Evolutionary conservation across 2,888 invertebrate species (phyloP).

Genomic region (Girardia tigrina): DNA sequence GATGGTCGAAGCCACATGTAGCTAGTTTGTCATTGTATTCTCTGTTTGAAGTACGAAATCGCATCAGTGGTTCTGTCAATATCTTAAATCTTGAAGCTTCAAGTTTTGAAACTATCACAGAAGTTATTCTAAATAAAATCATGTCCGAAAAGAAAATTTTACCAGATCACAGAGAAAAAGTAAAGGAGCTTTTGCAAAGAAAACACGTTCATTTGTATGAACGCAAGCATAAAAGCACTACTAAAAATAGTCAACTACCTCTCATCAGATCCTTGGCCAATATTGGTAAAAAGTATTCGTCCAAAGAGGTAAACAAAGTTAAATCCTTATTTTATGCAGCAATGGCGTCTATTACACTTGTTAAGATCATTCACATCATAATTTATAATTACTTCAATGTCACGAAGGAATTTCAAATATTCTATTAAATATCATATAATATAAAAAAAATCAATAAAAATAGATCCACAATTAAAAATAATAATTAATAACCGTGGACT

Average conservation of each 20-base stretch:
- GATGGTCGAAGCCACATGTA: slow-evolving; percentile 85
- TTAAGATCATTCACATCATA: too few species aligned
- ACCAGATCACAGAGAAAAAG: slow-evolving; percentile 62
- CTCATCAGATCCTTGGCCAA: slow-evolving; percentile 70
- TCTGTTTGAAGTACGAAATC: slow-evolving; percentile 78
- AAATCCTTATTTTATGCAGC: too few species aligned
- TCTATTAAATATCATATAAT: too few species aligned
- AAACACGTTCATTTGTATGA: slow-evolving; percentile 87
- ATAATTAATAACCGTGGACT: too few species aligned
- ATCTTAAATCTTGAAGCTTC: slow-evolving; percentile 84
- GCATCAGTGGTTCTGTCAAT: slow-evolving; percentile 76
- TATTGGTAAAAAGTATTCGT: slow-evolving; percentile 79
- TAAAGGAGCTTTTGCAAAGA: slow-evolving; percentile 68
- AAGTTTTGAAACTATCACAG: slow-evolving; percentile 60
- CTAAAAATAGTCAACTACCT: slow-evolving; percentile 50
- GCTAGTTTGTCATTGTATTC: slow-evolving; percentile 90
- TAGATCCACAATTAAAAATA: too few species aligned
- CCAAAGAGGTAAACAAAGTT: slow-evolving; percentile 40
- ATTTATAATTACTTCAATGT: too few species aligned
- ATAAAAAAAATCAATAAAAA: too few species aligned
- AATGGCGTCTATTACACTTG: too few species aligned
- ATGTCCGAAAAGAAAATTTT: slow-evolving; percentile 64
- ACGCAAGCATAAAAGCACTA: slow-evolving; percentile 44
- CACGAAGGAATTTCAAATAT: too few species aligned
- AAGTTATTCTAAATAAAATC: slow-evolving; percentile 74